phyloP scores from a whole-genome alignment of 2,888 invertebrate species.

The Drosophila nigricruria region DNA sequence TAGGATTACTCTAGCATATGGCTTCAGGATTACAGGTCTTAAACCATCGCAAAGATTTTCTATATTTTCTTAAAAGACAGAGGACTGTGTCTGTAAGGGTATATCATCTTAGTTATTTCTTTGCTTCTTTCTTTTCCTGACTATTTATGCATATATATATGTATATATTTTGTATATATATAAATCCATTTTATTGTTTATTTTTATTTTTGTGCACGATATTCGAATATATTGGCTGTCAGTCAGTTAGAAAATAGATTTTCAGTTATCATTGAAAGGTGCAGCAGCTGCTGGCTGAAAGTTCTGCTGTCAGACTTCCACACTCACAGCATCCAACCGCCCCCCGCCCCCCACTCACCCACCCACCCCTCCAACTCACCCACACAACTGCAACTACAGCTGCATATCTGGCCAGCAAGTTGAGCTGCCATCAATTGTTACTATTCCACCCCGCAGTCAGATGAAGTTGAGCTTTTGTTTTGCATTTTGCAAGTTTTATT shows the following conservation, averaged over 20 bases:
- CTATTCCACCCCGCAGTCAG: constrained; percentile 15
- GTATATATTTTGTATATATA: constrained; percentile 12
- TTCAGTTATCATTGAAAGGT: constrained; percentile 66
- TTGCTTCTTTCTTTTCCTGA: neutral
- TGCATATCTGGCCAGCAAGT: constrained; percentile 18
- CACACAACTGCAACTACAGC: neutral
- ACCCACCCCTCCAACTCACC: neutral
- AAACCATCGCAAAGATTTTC: no score
- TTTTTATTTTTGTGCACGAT: constrained; percentile 11
- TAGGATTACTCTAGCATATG: no score
- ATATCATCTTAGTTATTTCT: neutral
- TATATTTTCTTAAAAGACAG: no score
- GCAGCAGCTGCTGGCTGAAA: constrained; percentile 64
- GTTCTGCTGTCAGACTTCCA: constrained; percentile 16
- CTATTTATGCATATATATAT: neutral
- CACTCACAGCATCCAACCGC: no score
- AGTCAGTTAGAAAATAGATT: constrained; percentile 79
- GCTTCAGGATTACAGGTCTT: no score
- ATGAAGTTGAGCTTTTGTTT: constrained; percentile 57
- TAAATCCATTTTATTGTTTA: constrained; percentile 5
- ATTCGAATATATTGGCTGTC: constrained; percentile 72
- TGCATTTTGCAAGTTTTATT: constrained; percentile 53
- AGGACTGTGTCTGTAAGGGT: neutral
- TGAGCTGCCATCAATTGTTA: constrained; percentile 48
- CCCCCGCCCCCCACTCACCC: neutral